Evolutionary conservation across 2,113 vertebrate genomes (phyloP).

Genomic region (Camarhynchus parvulus): DNA sequence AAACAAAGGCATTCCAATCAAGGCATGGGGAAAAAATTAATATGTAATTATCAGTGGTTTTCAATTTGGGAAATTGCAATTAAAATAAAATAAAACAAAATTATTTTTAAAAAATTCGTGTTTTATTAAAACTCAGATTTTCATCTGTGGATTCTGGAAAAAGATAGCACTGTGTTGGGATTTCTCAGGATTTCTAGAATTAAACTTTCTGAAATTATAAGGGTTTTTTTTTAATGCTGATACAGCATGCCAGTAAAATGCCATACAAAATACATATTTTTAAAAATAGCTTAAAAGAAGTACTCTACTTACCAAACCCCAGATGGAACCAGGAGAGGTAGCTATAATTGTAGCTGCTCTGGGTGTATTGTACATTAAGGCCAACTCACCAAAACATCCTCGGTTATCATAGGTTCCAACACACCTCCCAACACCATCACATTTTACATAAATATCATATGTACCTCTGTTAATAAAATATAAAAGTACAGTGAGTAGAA

Average conservation of each 20-base stretch:
- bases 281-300: neutral
- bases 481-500: neutral
- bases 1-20: neutral
- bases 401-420: conserved; percentile 94
- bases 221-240: neutral
- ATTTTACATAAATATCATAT: conserved; percentile 91
- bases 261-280: neutral
- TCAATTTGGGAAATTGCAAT: neutral
- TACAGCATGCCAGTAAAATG: neutral
- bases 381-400: conserved; percentile 97
- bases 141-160: neutral
- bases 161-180: neutral
- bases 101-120: neutral
- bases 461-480: conserved; percentile 84
- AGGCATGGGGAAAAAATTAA: neutral
- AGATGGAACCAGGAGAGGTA: conserved; percentile 93
- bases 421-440: conserved; percentile 85
- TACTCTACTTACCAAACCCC: conserved; percentile 91
- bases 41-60: neutral
- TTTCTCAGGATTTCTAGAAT: neutral
- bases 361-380: conserved; percentile 98
- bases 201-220: neutral
- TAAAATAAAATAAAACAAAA: neutral
- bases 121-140: neutral
- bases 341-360: conserved; percentile 96